Percentiles rank a stretch among this genome's conserved stretches.
phyloP scores from a whole-genome alignment of 2,888 invertebrate genomes.

The Agriopis aurantiaria region DNA sequence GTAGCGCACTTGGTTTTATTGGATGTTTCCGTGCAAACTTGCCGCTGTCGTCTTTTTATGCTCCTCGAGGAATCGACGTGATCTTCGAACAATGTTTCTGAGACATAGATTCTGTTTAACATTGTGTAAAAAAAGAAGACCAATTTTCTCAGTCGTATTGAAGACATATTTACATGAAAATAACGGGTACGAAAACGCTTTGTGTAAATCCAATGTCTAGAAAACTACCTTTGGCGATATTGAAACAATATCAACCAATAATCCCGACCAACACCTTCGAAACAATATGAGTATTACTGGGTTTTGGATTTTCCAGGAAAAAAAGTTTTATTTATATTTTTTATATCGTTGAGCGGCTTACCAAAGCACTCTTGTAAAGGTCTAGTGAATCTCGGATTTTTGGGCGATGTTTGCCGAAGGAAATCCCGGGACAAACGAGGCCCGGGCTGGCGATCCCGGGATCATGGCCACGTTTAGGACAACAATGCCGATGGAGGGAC shows the following conservation, averaged over 20 bases:
- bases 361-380: constrained; percentile 80
- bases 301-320: constrained; percentile 42
- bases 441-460: constrained; percentile 68
- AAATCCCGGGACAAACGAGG: constrained; percentile 83
- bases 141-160: constrained; percentile 14
- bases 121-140: constrained; percentile 24
- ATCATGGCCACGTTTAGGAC: constrained; percentile 77
- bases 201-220: constrained; percentile 23
- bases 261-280: constrained; percentile 39
- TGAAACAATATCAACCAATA: constrained; percentile 65
- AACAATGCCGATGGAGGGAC: constrained; percentile 78
- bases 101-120: constrained; percentile 47
- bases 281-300: constrained; percentile 29
- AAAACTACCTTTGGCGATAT: constrained; percentile 34
- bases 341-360: constrained; percentile 68
- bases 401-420: constrained; percentile 82
- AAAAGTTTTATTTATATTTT: constrained; percentile 65
- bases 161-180: constrained; percentile 5
- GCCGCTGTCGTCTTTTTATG: constrained; percentile 68
- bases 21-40: constrained; percentile 77
- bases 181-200: constrained; percentile 7
- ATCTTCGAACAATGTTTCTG: constrained; percentile 65
- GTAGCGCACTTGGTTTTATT: constrained; percentile 76
- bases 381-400: constrained; percentile 82
- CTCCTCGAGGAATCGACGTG: constrained; percentile 61